These are phyloP conservation scores for Epinotia demarniana DNA, from an alignment of 2,888 invertebrate genomes.

Conservation along the genomic window DNA sequence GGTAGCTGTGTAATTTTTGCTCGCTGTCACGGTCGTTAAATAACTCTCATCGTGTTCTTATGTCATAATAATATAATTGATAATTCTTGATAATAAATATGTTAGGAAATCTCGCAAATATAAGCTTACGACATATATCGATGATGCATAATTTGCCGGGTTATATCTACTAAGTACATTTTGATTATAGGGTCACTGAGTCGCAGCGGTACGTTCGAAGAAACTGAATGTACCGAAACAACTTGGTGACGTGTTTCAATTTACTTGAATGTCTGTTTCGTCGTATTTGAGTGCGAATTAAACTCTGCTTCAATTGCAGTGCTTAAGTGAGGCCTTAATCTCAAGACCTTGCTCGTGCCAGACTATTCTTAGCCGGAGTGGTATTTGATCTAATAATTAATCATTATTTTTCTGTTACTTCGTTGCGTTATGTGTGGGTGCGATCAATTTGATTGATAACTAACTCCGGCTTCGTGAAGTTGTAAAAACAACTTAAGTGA, in stretches of 20 bases:
- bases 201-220: no score
- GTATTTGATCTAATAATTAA: conserved; percentile 57
- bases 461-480: conserved; percentile 45
- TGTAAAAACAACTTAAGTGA: conserved; percentile 19
- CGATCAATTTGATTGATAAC: conserved; percentile 54
- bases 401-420: conserved; percentile 52
- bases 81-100: not conserved
- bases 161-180: no score
- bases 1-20: not conserved
- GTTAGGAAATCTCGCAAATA: not conserved
- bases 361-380: conserved; percentile 20
- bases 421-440: conserved; percentile 54
- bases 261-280: not conserved
- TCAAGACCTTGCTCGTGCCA: conserved; percentile 20
- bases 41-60: not conserved
- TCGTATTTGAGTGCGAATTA: not conserved
- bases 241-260: not conserved
- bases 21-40: not conserved
- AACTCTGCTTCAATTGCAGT: not conserved
- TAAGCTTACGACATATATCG: not conserved
- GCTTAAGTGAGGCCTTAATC: conserved; percentile 14
- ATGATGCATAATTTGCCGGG: no score
- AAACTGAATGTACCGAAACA: not conserved
- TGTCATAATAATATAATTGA: not conserved
- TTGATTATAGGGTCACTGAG: no score